Conservation (phyloP, 1,140 invertebrate species). For the Platorchestia sp. region DNA sequence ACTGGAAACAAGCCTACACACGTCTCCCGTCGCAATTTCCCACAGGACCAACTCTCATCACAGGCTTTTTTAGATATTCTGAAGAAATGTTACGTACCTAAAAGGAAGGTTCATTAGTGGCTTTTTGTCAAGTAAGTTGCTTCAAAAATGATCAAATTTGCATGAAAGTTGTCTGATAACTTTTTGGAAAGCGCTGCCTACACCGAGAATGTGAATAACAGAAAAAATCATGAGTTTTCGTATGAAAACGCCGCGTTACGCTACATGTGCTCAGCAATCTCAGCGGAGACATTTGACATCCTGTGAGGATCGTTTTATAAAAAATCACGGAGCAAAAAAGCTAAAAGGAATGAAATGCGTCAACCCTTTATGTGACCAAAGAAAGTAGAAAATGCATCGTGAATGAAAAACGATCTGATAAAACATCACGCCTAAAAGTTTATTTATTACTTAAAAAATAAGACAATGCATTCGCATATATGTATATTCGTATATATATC, state of each 20-base stretch:
- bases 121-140: not conserved
- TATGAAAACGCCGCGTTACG: not conserved
- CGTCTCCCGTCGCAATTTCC: not conserved
- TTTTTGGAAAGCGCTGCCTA: not conserved
- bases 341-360: not conserved
- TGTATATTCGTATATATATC: no score
- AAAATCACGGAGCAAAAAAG: not conserved
- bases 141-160: slow-evolving; percentile 9
- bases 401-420: no score
- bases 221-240: not conserved
- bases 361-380: no score
- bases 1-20: not conserved
- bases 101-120: slow-evolving; percentile 6
- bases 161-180: slow-evolving; percentile 1
- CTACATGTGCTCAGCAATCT: not conserved
- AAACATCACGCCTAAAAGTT: no score
- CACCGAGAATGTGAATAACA: not conserved
- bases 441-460: no score
- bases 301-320: not conserved
- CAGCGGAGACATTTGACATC: not conserved
- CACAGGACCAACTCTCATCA: not conserved
- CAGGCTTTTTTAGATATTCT: not conserved
- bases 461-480: no score
- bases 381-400: no score
- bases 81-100: not conserved